phyloP scores from a whole-genome alignment of 2,113 vertebrate genomes.

The Hyla sarda region DNA sequence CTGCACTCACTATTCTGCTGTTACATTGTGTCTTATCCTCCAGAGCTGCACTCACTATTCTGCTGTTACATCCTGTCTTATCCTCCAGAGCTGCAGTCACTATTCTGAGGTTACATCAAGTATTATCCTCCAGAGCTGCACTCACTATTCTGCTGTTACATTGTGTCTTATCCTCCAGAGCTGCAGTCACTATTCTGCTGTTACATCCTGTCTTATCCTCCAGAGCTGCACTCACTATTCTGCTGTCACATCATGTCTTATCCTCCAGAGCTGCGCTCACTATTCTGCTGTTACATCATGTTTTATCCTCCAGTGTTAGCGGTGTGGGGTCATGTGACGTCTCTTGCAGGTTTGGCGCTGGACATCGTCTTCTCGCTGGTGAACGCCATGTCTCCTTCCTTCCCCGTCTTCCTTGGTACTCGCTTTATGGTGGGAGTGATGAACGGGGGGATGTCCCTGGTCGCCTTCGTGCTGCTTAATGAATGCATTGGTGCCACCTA shows the following conservation, averaged over 20 bases:
- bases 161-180: too few relatives aligned
- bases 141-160: too few relatives aligned
- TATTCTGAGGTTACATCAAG: too few relatives aligned
- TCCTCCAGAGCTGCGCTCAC: not conserved
- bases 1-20: too few relatives aligned
- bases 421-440: slow-evolving; percentile 81
- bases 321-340: not conserved
- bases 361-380: slow-evolving; percentile 79
- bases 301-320: not conserved
- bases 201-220: too few relatives aligned
- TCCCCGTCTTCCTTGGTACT: slow-evolving; percentile 75
- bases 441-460: slow-evolving; percentile 84
- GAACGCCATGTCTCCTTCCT: slow-evolving; percentile 78
- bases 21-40: too few relatives aligned
- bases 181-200: too few relatives aligned
- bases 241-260: too few relatives aligned
- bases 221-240: too few relatives aligned
- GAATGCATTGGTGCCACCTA: slow-evolving; percentile 81
- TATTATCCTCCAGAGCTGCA: not conserved
- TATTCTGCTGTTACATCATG: not conserved
- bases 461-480: slow-evolving; percentile 82
- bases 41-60: not conserved
- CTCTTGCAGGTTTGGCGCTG: slow-evolving; percentile 76
- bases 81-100: not conserved
- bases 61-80: too few relatives aligned